Evolutionary conservation across 2,113 vertebrate species (phyloP).

Genomic region (Propithecus coquereli): DNA sequence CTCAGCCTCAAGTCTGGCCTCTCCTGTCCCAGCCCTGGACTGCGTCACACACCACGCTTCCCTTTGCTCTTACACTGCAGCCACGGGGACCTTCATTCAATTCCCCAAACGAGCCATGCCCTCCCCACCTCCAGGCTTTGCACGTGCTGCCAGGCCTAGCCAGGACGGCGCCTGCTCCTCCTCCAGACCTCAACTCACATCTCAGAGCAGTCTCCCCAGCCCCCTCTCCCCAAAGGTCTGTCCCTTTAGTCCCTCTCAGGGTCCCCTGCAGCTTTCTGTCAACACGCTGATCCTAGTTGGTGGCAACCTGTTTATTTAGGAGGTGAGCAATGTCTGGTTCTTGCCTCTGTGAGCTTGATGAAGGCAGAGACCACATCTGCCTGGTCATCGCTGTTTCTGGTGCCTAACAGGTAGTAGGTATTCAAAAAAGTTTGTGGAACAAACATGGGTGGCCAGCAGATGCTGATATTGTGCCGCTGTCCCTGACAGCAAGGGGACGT

Average conservation of each 20-base stretch:
- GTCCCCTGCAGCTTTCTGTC: not conserved
- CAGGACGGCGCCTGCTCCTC: not conserved
- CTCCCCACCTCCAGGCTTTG: not conserved
- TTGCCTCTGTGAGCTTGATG: not conserved
- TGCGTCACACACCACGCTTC: accelerated
- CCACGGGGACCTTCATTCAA: not conserved
- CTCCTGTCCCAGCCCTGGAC: accelerated
- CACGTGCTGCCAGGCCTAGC: not conserved
- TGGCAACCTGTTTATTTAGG: not conserved
- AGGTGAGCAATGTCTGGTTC: not conserved
- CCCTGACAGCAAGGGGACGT: not conserved
- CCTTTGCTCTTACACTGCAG: not conserved
- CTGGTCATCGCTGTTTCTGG: not conserved
- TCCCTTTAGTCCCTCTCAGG: accelerated
- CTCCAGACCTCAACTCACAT: not conserved
- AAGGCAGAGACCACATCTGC: not conserved
- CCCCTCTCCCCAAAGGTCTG: not conserved
- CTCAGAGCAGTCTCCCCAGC: not conserved
- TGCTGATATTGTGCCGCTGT: not conserved
- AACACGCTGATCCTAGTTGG: not conserved
- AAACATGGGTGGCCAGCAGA: not conserved
- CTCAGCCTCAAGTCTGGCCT: not conserved
- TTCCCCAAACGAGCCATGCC: accelerated
- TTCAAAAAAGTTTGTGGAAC: not conserved
- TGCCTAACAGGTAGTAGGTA: not conserved